Evolutionary conservation across 2,113 vertebrate genomes (phyloP), one percentile per base, ranked within the genome.

Genomic region (Platichthys stellatus): DNA sequence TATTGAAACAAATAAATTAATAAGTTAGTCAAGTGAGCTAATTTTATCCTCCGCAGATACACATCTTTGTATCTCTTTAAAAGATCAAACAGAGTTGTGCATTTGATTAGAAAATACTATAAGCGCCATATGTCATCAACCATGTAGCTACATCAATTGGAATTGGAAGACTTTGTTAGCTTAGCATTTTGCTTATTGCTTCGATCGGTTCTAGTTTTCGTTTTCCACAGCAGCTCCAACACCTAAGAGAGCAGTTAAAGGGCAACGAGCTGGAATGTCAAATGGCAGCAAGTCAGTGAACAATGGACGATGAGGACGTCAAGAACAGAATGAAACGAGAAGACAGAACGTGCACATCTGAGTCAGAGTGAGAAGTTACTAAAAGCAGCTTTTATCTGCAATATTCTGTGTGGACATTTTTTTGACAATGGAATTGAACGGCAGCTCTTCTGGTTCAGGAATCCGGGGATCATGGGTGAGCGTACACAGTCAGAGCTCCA

Each of bases 1-100:
- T 97, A 98, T 96, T 97, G 94, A 96, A 96, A 96, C 93, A 91
- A 96, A 96, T 96, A 97, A 96, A 91, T 96, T 97, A 96, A 96
- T 97, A 96, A 97, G 89, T 97, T 97, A 97, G 95, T 96, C 91
- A 93, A 94, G 95, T 96, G 95, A 96, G 94, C 94, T 96, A 94
- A 93, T 89, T 81, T 87, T 78, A 86, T 86, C 73, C 72, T 86
- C 81, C 80, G 76, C 66, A 80, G 82, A 89, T 69, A 86, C 83
- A 82, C 71, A 72, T 76, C 62, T 45, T 26, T 47, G 73, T 82
- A 87, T 78, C 75, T 85, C 69, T 80, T 86, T 72, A 56, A 83
- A 86, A 80, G 85, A 88, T 89, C 89, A 90, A 58, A 69, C 80
- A 70, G 60, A 83, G 43, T 85, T 93, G 92, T 89, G 82, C 74